Evolutionary conservation across 30 jellyfish, hydroid and myxozoan species (phyloP).

Genomic region (Morbakka virulenta): DNA sequence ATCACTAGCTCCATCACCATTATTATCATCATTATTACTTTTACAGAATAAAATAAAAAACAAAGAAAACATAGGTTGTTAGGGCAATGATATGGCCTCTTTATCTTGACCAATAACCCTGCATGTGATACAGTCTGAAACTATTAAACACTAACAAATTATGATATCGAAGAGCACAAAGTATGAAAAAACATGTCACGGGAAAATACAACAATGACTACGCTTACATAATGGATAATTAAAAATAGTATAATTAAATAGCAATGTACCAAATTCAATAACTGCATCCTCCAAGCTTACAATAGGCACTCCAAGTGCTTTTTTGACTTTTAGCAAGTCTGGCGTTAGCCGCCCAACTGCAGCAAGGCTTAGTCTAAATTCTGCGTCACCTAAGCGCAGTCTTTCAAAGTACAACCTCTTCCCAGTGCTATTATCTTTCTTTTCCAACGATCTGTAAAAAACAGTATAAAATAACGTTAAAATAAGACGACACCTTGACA

Average conservation of each 20-base stretch:
- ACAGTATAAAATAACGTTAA: no score
- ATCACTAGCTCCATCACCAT: no score
- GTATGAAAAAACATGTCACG: background rate
- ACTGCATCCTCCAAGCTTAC: conserved; percentile 90
- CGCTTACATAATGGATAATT: background rate
- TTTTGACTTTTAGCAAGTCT: conserved; percentile 53
- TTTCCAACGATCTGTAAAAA: conserved; percentile 21
- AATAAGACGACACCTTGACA: no score
- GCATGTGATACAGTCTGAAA: no score
- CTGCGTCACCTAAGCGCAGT: conserved; percentile 37
- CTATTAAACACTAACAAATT: background rate
- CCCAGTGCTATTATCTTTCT: conserved; percentile 24
- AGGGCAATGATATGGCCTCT: no score
- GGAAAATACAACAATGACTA: background rate
- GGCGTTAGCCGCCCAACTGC: conserved; percentile 71
- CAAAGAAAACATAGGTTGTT: no score
- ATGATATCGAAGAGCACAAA: background rate
- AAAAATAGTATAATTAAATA: background rate
- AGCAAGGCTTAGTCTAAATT: conserved; percentile 49
- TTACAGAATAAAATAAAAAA: no score
- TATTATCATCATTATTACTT: no score
- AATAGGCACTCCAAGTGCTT: conserved; percentile 61
- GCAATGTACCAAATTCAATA: conserved; percentile 50
- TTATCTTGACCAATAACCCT: no score
- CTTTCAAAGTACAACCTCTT: conserved; percentile 54